Conservation (phyloP, 23 tunicate species). For the Botrylloides violaceus region DNA sequence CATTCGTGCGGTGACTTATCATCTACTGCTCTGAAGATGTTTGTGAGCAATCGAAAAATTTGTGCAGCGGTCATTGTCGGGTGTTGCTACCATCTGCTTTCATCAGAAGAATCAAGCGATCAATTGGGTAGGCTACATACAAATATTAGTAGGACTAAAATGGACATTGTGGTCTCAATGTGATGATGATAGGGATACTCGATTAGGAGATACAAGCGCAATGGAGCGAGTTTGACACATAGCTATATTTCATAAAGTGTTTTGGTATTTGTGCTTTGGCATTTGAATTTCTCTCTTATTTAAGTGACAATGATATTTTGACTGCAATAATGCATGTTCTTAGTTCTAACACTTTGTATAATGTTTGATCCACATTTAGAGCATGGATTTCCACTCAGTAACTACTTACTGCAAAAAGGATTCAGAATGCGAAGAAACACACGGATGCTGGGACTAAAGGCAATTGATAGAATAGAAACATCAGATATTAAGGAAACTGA, state of each 20-base stretch:
- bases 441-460: conserved; percentile 60
- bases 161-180: too few species aligned
- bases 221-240: too few species aligned
- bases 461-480: conserved; percentile 29
- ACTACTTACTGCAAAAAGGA: conserved; percentile 7
- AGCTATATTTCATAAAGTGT: neutral
- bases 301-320: neutral
- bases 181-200: too few species aligned
- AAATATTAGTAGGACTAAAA: too few species aligned
- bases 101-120: conserved; percentile 29
- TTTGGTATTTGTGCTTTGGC: neutral
- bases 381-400: conserved; percentile 58
- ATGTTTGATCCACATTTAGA: too few species aligned
- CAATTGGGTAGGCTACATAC: too few species aligned
- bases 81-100: conserved; percentile 69
- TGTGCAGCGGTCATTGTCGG: conserved; percentile 59
- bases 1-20: conserved; percentile 83
- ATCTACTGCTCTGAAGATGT: conserved; percentile 28
- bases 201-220: too few species aligned
- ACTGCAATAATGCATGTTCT: neutral
- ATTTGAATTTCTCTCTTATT: neutral
- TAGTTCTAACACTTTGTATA: neutral
- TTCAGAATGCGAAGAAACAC: conserved; percentile 56
- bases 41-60: conserved; percentile 20
- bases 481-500: neutral